Percentiles rank a stretch among this genome's conserved stretches.
phyloP scores from a whole-genome alignment of 2,888 invertebrate species.

The Plebejus anna region DNA sequence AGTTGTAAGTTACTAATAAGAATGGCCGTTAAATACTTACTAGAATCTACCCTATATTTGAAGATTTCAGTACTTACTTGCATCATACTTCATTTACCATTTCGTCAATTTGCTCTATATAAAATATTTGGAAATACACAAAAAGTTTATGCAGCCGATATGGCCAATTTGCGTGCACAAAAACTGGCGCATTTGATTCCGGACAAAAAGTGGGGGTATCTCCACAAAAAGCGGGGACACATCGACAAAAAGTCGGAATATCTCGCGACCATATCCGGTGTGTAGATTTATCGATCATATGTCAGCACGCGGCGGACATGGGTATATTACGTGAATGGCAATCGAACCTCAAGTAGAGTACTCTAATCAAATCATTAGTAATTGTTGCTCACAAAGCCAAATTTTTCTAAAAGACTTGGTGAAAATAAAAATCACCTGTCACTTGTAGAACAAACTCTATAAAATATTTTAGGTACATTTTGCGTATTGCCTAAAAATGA shows the following conservation, averaged over 20 bases:
- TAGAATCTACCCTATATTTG: neutral
- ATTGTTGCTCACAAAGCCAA: too few relatives aligned
- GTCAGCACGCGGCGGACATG: constrained; percentile 41
- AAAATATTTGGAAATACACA: neutral
- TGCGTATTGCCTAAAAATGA: too few relatives aligned
- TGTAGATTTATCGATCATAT: constrained; percentile 57
- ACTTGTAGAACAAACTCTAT: too few relatives aligned
- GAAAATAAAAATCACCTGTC: too few relatives aligned
- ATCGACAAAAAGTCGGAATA: constrained; percentile 14
- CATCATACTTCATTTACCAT: neutral
- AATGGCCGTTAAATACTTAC: too few relatives aligned
- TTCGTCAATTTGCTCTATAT: neutral
- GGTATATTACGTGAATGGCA: neutral
- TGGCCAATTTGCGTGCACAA: constrained; percentile 7
- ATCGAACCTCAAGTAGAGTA: neutral
- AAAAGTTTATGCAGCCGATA: neutral
- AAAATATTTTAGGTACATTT: too few relatives aligned
- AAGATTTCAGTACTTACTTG: neutral
- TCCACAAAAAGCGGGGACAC: neutral
- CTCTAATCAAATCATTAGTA: neutral
- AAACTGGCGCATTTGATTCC: neutral
- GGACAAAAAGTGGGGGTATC: neutral
- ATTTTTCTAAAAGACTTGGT: too few relatives aligned
- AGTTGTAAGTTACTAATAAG: too few relatives aligned
- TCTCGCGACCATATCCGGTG: constrained; percentile 58